Evolutionary conservation across 2,113 vertebrate genomes (phyloP).

Genomic region (Myiozetetes cayanensis): DNA sequence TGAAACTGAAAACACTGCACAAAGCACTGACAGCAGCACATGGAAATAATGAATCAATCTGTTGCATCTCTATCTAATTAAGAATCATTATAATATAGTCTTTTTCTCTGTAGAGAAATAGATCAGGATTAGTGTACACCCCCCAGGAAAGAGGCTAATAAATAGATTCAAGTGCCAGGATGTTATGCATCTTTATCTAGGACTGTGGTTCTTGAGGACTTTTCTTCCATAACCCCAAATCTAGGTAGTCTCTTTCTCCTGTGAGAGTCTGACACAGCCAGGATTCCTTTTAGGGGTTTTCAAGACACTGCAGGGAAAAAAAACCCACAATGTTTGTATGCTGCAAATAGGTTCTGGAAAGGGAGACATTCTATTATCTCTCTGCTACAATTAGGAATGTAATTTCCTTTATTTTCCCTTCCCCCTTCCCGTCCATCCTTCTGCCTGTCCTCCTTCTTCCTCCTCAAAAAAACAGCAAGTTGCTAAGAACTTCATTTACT

Average conservation of each 20-base stretch:
- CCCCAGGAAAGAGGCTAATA: constrained; percentile 31
- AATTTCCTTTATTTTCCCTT: background rate
- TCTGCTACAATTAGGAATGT: background rate
- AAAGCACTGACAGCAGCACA: constrained; percentile 32
- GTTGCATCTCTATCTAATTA: constrained; percentile 66
- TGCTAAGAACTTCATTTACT: background rate
- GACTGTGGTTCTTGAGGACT: background rate
- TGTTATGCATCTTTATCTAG: background rate
- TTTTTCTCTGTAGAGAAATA: constrained; percentile 5
- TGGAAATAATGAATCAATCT: constrained; percentile 67
- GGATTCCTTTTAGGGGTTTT: background rate
- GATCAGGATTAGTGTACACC: constrained; percentile 10
- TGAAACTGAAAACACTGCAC: background rate
- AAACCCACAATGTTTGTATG: background rate
- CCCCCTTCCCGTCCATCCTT: fast-evolving
- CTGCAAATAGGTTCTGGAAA: background rate
- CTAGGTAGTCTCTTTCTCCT: background rate
- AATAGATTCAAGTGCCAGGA: background rate
- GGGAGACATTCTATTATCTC: background rate
- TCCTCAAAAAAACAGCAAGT: background rate
- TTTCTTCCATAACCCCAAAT: background rate
- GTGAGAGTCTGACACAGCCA: background rate
- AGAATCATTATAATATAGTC: constrained; percentile 57
- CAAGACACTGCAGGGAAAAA: background rate
- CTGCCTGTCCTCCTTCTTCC: background rate